Evolutionary conservation across 2,888 invertebrate genomes (phyloP).

Genomic region (Oligia fasciuncula): DNA sequence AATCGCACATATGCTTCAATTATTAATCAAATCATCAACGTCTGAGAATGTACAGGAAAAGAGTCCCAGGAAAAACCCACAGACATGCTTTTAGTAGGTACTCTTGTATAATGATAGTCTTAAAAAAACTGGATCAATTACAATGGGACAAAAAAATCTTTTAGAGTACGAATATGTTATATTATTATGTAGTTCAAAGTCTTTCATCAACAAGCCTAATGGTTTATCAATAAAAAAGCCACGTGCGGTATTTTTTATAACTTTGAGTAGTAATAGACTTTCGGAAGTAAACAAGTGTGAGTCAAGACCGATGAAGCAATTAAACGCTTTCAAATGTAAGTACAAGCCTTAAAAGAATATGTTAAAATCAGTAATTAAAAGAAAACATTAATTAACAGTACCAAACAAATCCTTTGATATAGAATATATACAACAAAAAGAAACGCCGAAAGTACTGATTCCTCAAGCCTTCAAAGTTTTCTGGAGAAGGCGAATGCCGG

Average conservation of each 20-base stretch:
- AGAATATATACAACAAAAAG: slow-evolving; percentile 3
- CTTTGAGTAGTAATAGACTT: slow-evolving; percentile 20
- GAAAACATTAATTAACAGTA: not conserved
- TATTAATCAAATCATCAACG: not conserved
- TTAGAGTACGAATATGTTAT: slow-evolving; percentile 2
- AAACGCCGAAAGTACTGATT: slow-evolving; percentile 16
- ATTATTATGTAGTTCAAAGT: slow-evolving; percentile 2
- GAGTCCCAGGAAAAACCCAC: slow-evolving; percentile 7
- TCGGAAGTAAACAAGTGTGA: slow-evolving; percentile 23
- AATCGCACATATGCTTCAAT: not conserved
- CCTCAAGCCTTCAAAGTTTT: slow-evolving; percentile 43
- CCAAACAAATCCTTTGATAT: not conserved
- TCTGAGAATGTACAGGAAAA: not conserved
- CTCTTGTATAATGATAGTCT: not conserved
- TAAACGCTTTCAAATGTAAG: not conserved
- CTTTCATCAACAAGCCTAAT: slow-evolving; percentile 38
- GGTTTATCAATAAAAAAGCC: slow-evolving; percentile 40
- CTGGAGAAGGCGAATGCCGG: slow-evolving; percentile 50
- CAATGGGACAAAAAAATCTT: slow-evolving; percentile 35
- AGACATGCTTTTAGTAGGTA: slow-evolving; percentile 10
- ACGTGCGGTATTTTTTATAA: slow-evolving; percentile 25
- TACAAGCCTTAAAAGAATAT: not conserved
- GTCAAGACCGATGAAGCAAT: not conserved
- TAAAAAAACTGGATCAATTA: slow-evolving; percentile 37
- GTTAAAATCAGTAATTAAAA: not conserved